Base-by-base conservation (phyloP, 2,888 invertebrate genomes). In the Acanthopleura granulata region DNA sequence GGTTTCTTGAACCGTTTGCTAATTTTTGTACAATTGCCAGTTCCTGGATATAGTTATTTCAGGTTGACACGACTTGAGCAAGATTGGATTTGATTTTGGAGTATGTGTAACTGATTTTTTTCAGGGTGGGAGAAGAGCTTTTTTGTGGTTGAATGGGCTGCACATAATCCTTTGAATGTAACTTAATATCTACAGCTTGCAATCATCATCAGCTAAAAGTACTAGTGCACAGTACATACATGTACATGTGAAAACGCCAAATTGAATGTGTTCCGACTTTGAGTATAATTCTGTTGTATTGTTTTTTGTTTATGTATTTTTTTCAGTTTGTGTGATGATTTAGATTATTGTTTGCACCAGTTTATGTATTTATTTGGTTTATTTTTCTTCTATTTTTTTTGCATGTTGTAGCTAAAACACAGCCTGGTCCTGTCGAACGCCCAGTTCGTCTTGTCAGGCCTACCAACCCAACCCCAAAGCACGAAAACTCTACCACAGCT, bases 391-490 rank as follows among this genome's bases (percentile, higher is more conserved):
- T n/a, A n/a, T 69, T 69, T 75, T 72, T 71, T 75, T 80, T 82
- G 82, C 82, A 82, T 82, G 82, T 81, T 78, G 76, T 80, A 79
- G 79, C 75, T 29, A 62, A 72, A 49, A 69, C 69, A 50, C 51
- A 74, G 71, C 22, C 72, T 30, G 72, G 51, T 40, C 40, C 62
- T 22, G 51, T 73, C 70, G 72, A 66, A 27, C 66, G 66, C 29
- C 66, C 66, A 27, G 66, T 66, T 22, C 66, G 66, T 66, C 25
- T 66, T 66, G 66, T 66, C 16, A 66, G 66, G 29, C 66, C 66
- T n/a, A 74, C 74, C 40, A 75, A 74, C 40, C 77, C 78, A 77
- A 74, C 71, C 72, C 74, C 72, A 66, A 62, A 71, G 74, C 66
- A 70, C 50, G 70, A 76, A 72, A 76, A 78, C 71, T 69, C 57